A percentile compares a stretch with the other conserved stretches of the same genome.
Evolutionary conservation across 1,140 invertebrate genomes (phyloP).

Genomic region (Brachionus calyciflorus): DNA sequence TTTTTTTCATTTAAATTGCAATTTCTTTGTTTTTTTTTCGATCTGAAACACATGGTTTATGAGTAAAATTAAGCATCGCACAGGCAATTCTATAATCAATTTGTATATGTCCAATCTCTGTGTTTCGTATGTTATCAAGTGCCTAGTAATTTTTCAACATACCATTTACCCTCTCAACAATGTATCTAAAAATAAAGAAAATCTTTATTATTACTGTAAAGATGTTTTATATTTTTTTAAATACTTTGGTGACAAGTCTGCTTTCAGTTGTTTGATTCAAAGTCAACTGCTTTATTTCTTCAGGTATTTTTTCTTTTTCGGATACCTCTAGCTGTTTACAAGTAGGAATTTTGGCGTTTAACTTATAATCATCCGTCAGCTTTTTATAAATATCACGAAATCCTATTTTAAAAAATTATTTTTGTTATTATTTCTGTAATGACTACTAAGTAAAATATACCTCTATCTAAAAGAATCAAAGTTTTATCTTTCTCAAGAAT

Average conservation of each 20-base stretch:
- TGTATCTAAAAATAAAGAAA: neutral
- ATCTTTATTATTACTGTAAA: neutral
- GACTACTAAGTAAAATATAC: no score
- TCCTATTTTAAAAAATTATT: neutral
- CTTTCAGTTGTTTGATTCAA: neutral
- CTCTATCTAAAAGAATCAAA: neutral
- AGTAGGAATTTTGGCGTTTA: neutral
- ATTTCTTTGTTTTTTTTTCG: neutral
- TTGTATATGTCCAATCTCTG: neutral
- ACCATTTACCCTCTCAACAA: neutral
- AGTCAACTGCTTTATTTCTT: neutral
- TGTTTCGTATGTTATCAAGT: neutral
- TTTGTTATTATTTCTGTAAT: neutral
- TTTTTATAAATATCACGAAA: neutral
- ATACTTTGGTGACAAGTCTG: neutral
- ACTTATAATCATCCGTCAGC: neutral
- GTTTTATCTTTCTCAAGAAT: neutral
- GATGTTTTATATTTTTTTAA: no score
- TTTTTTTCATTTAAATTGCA: neutral
- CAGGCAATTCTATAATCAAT: slow-evolving; percentile 14
- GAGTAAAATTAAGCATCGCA: neutral
- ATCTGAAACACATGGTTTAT: neutral
- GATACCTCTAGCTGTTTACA: neutral
- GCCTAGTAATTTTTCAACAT: neutral
- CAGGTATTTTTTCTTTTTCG: neutral